Base-by-base conservation (phyloP, 2,888 invertebrate species). In the Drosophila aldrichi region DNA sequence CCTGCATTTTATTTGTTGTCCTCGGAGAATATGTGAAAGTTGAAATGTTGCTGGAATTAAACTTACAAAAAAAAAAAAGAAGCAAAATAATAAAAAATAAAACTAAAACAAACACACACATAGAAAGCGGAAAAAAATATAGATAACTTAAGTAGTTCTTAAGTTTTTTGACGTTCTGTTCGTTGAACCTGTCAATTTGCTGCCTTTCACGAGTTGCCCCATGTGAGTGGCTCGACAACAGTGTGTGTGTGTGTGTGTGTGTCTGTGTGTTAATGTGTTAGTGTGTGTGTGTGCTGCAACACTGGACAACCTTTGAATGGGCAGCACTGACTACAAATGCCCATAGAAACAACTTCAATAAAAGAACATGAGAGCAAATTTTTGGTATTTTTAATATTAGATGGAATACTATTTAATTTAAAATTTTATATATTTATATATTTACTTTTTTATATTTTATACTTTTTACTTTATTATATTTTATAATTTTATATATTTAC, bases 21-120 rank as follows among this genome's bases (percentile, higher is more conserved):
- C 91, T 91, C 81, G 71, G 92, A 91, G 91, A 82, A 91, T 88
- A 85, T 91, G 81, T 82, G 88, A 73, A 88, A 89, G 91, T 89
- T 91, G 89, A 89, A 91, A 72, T 88, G 81, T 80, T 86, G 82
- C 83, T 79, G 78, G 89, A 91, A 91, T 88, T 89, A 83, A 91
- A 91, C 86, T 84, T 77, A 81, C 82, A 66, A 62, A 57, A 57
- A 66, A 62, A 70, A 70, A 63, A 66, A 62, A 70, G 69, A 63
- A 59, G 40, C 29, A 57, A 72, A 69, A 52, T 7, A 48, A 41
- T 32, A 51, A 52, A 63, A 73, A 68, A 54, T 48, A 29, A 48
- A 29, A 68, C 52, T 51, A 18, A 32, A 18, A 29, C 29, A 29
- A 8, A 29, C 29, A 29, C 10, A 41, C 41, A 41, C 41, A 29